Evolutionary conservation across 2,888 invertebrate genomes (phyloP), one percentile per base, ranked within the genome.

Genomic region (Elysia crispata): DNA sequence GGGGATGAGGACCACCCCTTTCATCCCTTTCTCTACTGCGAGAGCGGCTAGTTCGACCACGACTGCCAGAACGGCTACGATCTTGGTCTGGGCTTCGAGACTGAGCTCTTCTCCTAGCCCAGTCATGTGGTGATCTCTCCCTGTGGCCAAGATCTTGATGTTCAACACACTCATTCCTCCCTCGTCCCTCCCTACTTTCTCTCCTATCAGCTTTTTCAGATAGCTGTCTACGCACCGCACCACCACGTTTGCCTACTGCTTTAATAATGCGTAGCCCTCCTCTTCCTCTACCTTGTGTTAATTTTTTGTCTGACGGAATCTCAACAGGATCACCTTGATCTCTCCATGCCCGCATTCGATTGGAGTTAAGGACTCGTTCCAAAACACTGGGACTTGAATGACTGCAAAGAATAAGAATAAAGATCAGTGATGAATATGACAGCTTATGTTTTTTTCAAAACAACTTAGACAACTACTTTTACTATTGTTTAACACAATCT

Each of bases 321-420:
- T 41, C 5, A 62, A 70, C 50, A 20, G 66, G 50, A 23, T 81
- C 81, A 20, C 78, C 77, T 3, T 74, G 78, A 18, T 80, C 82
- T 11, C 80, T 77, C 83, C 83, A 83, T 1, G 81, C 83, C n/a
- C 83, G 64, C 78, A 83, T 79, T 6, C 75, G 72, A 64, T 83
- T 83, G 28, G 76, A 77, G 31, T 81, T 74, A 31, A 83, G 78
- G 25, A 83, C 83, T n/a, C 80, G 67, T 30, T 81, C 83, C 76
- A 83, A 33, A 20, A 81, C 81, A 76, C 78, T 75, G 33, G 73
- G 20, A n/a, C 13, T 3, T 28, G 3, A 1, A 67, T n/a, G 67
- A n/a, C 31, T 25, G 67, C 3, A 67, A 25, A 67, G 11, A 13
- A 67, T 20, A 30, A 13, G 3, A 62, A 62, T 13, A 62, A n/a